These are phyloP conservation scores for Bufo bufo DNA, from an alignment of 2,113 vertebrate genomes.

Conservation along the genomic window DNA sequence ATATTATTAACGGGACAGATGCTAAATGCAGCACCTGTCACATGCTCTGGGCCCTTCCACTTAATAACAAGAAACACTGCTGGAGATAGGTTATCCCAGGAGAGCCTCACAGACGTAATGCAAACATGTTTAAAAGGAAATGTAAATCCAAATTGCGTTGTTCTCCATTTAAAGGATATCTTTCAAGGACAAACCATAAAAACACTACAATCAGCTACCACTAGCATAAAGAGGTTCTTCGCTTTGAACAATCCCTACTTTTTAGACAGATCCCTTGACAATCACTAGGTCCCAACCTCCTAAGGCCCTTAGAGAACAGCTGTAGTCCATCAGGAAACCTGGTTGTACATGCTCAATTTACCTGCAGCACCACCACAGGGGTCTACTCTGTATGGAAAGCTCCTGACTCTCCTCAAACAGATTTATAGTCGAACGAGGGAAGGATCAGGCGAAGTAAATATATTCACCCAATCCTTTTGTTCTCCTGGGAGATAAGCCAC, in stretches of 20 bases:
- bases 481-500: no score
- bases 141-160: neutral
- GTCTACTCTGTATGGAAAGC: no score
- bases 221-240: neutral
- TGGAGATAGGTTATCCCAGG: constrained; percentile 44
- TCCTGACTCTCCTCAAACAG: no score
- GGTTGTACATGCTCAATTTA: no score
- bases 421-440: no score
- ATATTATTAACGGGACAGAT: constrained; percentile 55
- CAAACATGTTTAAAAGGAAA: constrained; percentile 14
- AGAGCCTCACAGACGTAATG: constrained; percentile 5
- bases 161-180: neutral
- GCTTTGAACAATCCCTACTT: neutral
- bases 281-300: neutral
- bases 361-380: no score
- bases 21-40: constrained; percentile 50
- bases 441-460: no score
- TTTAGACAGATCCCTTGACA: neutral
- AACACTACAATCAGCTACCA: neutral
- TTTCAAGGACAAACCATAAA: neutral
- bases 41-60: constrained; percentile 35
- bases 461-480: no score
- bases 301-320: no score
- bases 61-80: constrained; percentile 25
- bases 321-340: no score